Evolutionary conservation across 2,888 invertebrate species (phyloP).

Genomic region (Balanococcus diminutus): DNA sequence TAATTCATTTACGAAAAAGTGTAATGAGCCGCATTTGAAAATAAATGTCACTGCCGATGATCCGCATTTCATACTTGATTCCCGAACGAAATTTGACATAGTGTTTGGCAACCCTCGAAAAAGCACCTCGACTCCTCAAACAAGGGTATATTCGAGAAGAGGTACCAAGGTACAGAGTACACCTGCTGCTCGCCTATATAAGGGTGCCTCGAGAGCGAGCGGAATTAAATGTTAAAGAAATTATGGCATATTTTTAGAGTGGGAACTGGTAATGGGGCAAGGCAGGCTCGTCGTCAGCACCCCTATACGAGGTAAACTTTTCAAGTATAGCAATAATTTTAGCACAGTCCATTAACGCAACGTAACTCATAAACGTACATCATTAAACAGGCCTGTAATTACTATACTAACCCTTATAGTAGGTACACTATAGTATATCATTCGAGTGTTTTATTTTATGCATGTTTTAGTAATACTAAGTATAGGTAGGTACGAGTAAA

Average conservation of each 20-base stretch:
- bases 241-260: not conserved
- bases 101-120: no score
- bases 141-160: no score
- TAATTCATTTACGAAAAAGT: no score
- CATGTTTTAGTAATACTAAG: not conserved
- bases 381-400: conserved; percentile 38
- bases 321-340: not conserved
- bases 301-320: conserved; percentile 4
- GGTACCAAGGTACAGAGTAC: not conserved
- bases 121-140: no score
- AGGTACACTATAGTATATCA: no score
- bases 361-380: conserved; percentile 40
- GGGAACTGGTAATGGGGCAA: not conserved
- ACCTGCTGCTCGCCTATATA: not conserved
- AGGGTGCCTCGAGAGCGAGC: not conserved
- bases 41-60: no score
- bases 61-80: no score
- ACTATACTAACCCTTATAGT: not conserved
- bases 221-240: conserved; percentile 1
- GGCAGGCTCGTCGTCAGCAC: not conserved
- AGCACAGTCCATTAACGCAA: conserved; percentile 27
- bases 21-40: no score
- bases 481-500: not conserved
- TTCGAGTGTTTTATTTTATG: conserved; percentile 30
- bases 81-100: no score